phyloP scores from a whole-genome alignment of 2,888 invertebrate genomes.

The Phoronis australis region DNA sequence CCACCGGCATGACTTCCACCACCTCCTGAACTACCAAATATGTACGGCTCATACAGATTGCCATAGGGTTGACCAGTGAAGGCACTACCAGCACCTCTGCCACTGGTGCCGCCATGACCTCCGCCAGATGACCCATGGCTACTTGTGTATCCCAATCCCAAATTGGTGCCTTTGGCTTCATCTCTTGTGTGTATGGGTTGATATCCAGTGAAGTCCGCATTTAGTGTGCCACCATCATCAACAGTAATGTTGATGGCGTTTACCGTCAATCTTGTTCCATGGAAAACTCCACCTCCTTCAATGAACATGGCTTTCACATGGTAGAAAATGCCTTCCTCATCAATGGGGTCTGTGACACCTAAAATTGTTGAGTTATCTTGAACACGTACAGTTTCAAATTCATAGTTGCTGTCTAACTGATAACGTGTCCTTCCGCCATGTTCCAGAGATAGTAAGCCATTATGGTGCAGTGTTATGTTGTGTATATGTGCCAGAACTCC shows the following conservation, averaged over 20 bases:
- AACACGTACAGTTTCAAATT: conserved; percentile 22
- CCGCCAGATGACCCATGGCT: conserved; percentile 29
- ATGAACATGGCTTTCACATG: conserved; percentile 19
- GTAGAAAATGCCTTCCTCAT: conserved; percentile 18
- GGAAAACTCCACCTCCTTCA: conserved; percentile 31
- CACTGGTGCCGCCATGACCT: conserved; percentile 33
- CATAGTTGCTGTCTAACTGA: conserved; percentile 11
- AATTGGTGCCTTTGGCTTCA: conserved; percentile 11
- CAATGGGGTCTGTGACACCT: conserved; percentile 23
- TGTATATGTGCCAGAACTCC: conserved; percentile 27
- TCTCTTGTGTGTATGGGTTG: conserved; percentile 15
- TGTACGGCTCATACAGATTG: conserved; percentile 26
- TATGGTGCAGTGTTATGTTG: conserved; percentile 27
- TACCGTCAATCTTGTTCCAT: conserved; percentile 24
- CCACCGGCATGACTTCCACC: conserved; percentile 19
- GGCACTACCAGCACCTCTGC: conserved; percentile 21
- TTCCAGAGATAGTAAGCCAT: conserved; percentile 24
- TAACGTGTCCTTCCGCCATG: conserved; percentile 18
- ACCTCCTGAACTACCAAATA: conserved; percentile 31
- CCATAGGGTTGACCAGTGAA: conserved; percentile 33
- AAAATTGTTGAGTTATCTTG: conserved; percentile 29
- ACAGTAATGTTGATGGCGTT: conserved; percentile 23
- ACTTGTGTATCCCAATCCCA: conserved; percentile 21
- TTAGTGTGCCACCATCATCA: conserved; percentile 29
- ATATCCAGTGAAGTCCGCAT: conserved; percentile 26